Evolutionary conservation across 2,888 invertebrate species (phyloP).

Genomic region (Diplolepis rosae): DNA sequence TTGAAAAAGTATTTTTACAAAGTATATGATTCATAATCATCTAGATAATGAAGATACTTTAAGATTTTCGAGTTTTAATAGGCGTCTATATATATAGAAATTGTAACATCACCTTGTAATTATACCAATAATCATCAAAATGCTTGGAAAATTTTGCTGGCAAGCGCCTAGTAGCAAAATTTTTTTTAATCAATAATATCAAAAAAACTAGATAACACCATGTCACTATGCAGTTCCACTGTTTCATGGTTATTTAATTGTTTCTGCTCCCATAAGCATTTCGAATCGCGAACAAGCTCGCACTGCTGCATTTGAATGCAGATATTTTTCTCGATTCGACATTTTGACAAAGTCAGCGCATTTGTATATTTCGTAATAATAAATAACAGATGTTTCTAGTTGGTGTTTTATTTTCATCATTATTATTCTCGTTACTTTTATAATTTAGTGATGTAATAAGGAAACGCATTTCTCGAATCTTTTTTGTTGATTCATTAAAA

Average conservation of each 20-base stretch:
- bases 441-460: background rate
- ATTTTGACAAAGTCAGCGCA: constrained; percentile 5
- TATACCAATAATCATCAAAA: constrained; percentile 65
- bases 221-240: constrained; percentile 17
- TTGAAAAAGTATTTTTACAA: background rate
- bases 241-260: constrained; percentile 5
- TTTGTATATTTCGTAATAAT: constrained; percentile 7
- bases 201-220: constrained; percentile 6
- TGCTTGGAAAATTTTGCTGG: constrained; percentile 56
- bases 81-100: too few species aligned
- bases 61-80: background rate
- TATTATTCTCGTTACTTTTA: background rate
- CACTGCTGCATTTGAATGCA: background rate
- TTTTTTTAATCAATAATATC: background rate
- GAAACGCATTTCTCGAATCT: background rate
- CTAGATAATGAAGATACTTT: background rate
- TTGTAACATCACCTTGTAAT: constrained; percentile 62
- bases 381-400: background rate
- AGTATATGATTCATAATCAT: background rate
- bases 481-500: background rate
- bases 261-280: constrained; percentile 9
- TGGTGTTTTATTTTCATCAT: background rate
- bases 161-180: constrained; percentile 34
- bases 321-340: background rate
- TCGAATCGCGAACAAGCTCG: background rate